phyloP scores from a whole-genome alignment of 1,140 invertebrate genomes.

The Rhizoglyphus robini region DNA sequence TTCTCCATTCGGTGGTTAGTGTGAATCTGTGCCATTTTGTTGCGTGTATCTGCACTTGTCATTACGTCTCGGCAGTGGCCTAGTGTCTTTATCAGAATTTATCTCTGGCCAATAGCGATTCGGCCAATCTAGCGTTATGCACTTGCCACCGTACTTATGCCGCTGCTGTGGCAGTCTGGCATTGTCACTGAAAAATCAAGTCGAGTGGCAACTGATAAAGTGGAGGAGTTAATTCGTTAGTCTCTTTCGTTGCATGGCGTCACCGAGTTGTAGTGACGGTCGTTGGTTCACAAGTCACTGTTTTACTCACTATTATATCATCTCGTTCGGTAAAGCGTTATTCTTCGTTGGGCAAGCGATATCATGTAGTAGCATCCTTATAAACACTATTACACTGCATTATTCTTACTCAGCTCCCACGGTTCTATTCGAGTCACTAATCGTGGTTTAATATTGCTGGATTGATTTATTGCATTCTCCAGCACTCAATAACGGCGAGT shows the following conservation, averaged over 20 bases:
- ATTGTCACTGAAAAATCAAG: constrained; percentile 3
- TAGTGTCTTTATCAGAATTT: neutral
- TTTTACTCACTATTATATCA: constrained; percentile 4
- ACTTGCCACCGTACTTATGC: neutral
- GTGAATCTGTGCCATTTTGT: no score
- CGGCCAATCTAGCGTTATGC: neutral
- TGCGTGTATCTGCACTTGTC: no score
- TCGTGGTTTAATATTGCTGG: neutral
- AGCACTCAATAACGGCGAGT: neutral
- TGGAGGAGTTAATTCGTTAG: constrained; percentile 8
- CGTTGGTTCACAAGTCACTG: neutral
- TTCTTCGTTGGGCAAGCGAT: neutral
- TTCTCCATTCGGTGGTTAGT: no score
- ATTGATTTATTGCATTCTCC: constrained; percentile 10
- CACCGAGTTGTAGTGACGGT: neutral
- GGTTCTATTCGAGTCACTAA: constrained; percentile 9
- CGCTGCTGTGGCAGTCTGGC: neutral
- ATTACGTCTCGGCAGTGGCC: neutral
- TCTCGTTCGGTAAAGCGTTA: neutral
- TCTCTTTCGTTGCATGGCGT: neutral
- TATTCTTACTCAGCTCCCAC: neutral
- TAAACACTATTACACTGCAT: neutral
- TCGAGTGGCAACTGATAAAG: constrained; percentile 8
- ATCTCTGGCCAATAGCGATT: neutral
- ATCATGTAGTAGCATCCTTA: neutral